Evolutionary conservation across 2,113 vertebrate species (phyloP).

Genomic region (Delphinus delphis): DNA sequence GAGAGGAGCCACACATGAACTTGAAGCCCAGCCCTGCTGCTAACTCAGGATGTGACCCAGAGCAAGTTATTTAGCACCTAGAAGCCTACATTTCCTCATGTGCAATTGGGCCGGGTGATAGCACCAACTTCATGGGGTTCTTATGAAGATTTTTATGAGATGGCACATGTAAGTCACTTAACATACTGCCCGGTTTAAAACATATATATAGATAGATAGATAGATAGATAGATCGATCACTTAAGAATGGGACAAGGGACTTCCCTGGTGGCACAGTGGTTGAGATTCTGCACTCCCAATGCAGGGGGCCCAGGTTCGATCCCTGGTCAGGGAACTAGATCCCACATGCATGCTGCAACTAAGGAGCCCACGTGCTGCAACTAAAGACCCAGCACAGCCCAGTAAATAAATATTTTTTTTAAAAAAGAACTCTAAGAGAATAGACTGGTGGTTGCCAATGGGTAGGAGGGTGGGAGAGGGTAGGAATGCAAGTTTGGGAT

Average conservation of each 20-base stretch:
- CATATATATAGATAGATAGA: not conserved
- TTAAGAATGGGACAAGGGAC: not conserved
- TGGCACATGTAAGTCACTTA: not conserved
- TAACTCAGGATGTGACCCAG: not conserved
- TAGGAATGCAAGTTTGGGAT: not conserved
- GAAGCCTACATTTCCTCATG: not conserved
- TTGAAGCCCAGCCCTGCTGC: not conserved
- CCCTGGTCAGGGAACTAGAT: too few species aligned
- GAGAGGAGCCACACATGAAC: not conserved
- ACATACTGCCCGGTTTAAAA: not conserved
- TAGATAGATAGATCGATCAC: not conserved
- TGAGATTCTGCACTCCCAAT: too few species aligned
- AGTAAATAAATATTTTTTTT: too few species aligned
- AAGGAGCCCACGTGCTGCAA: too few species aligned
- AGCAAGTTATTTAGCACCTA: not conserved
- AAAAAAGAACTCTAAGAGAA: not conserved
- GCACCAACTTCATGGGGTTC: not conserved
- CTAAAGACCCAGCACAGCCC: too few species aligned
- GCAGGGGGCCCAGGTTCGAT: too few species aligned
- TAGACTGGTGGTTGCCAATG: not conserved
- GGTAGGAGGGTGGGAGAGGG: not conserved
- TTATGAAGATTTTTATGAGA: slow-evolving; percentile 11
- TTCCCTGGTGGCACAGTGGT: too few species aligned
- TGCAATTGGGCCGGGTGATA: not conserved
- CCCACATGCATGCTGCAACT: too few species aligned